phyloP scores from a whole-genome alignment of 2,797 vertebrate species.

The Onychomys arenicola region DNA sequence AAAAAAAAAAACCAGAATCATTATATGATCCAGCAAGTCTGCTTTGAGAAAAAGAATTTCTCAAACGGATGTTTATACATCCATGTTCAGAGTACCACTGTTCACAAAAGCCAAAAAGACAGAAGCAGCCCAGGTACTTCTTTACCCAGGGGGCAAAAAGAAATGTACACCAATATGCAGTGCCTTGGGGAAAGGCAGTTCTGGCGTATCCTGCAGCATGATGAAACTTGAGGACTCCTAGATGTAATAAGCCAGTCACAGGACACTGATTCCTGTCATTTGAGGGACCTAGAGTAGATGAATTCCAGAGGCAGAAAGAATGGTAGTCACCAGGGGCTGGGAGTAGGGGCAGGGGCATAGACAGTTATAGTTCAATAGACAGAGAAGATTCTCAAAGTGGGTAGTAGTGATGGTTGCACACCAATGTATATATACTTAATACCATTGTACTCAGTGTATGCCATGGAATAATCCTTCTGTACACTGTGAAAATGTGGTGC shows the following conservation, averaged over 20 bases:
- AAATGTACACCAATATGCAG: background rate
- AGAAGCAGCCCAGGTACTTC: background rate
- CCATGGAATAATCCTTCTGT: too few relatives aligned
- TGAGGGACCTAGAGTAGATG: background rate
- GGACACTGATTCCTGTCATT: background rate
- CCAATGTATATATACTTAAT: background rate
- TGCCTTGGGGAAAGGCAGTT: background rate
- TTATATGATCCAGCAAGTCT: background rate
- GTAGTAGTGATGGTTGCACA: background rate
- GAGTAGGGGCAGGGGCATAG: background rate
- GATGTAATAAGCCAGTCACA: background rate
- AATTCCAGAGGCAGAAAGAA: background rate
- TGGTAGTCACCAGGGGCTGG: background rate
- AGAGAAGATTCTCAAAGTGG: background rate
- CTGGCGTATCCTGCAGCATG: background rate
- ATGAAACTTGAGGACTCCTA: background rate
- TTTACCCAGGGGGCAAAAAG: background rate
- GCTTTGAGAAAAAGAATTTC: background rate
- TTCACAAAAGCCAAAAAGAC: background rate
- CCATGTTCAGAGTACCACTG: background rate
- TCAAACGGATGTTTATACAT: background rate
- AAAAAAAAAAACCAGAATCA: too few relatives aligned
- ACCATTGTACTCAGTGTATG: background rate
- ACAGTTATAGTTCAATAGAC: background rate
- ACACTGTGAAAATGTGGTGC: too few relatives aligned